Percentiles rank a stretch among this genome's conserved stretches.
These are phyloP conservation scores for Pipa parva DNA, from an alignment of 2,113 vertebrate genomes.

Conservation along the genomic window DNA sequence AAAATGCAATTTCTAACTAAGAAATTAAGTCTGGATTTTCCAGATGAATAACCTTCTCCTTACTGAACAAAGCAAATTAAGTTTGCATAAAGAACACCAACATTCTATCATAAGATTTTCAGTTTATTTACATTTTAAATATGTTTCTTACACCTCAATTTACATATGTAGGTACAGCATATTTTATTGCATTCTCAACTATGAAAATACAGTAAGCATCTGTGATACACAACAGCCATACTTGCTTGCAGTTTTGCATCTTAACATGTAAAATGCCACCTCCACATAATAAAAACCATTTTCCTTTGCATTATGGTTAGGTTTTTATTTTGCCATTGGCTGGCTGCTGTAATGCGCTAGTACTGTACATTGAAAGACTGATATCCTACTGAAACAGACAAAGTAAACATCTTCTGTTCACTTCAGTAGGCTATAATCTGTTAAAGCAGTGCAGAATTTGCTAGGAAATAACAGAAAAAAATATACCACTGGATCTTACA, in stretches of 20 bases:
- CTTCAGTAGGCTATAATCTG: too few species aligned
- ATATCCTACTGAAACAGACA: not conserved
- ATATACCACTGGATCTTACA: too few species aligned
- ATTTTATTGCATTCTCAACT: constrained; percentile 36
- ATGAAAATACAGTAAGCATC: constrained; percentile 45
- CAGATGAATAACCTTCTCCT: too few species aligned
- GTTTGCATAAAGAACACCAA: too few species aligned
- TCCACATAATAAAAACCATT: not conserved
- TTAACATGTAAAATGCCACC: not conserved
- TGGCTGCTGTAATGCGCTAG: not conserved
- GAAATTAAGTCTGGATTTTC: too few species aligned
- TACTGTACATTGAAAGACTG: not conserved
- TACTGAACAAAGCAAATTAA: constrained; percentile 20
- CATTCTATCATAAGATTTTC: constrained; percentile 39
- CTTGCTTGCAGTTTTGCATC: not conserved
- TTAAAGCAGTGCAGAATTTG: too few species aligned
- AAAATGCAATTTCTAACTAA: too few species aligned
- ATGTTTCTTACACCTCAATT: constrained; percentile 53
- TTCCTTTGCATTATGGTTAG: not conserved
- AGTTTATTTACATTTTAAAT: constrained; percentile 56
- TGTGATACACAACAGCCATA: constrained; percentile 20
- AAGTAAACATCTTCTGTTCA: not conserved
- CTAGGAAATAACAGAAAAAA: too few species aligned
- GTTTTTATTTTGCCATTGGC: not conserved
- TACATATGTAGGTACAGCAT: constrained; percentile 46